A percentile compares a stretch with the other conserved stretches of the same genome.
phyloP scores from a whole-genome alignment of 1,140 invertebrate species.

The Calephelis nemesis region DNA sequence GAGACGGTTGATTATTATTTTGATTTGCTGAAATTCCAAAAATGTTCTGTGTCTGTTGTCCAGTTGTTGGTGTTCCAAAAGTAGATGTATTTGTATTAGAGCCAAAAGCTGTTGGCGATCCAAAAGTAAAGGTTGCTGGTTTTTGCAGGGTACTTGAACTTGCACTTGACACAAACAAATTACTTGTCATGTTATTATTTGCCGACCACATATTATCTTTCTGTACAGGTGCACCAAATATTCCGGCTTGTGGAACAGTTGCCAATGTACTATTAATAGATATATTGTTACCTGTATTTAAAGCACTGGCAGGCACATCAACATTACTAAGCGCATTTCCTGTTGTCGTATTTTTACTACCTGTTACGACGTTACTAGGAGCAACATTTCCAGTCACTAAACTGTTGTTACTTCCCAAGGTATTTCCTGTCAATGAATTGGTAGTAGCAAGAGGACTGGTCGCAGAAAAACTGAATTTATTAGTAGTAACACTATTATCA shows the following conservation, averaged over 20 bases:
- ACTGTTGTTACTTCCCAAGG: conserved; percentile 34
- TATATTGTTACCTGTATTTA: conserved; percentile 29
- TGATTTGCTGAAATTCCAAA: conserved; percentile 46
- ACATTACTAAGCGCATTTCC: conserved; percentile 28
- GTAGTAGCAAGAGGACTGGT: conserved; percentile 33
- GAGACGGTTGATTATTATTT: conserved; percentile 31
- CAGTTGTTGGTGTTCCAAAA: conserved; percentile 36
- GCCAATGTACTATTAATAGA: conserved; percentile 14
- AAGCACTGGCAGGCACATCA: conserved; percentile 29
- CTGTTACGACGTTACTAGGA: conserved; percentile 24
- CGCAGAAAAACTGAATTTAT: conserved; percentile 40
- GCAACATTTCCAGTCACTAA: conserved; percentile 26
- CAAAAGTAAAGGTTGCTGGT: conserved; percentile 40
- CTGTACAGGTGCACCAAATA: conserved; percentile 41
- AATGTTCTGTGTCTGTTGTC: conserved; percentile 38
- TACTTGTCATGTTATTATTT: conserved; percentile 28
- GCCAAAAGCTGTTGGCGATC: conserved; percentile 31
- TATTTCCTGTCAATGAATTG: conserved; percentile 29
- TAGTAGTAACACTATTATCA: conserved; percentile 28
- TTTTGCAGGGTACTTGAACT: conserved; percentile 34
- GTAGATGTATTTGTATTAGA: conserved; percentile 26
- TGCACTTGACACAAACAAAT: conserved; percentile 36
- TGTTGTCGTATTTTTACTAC: conserved; percentile 28
- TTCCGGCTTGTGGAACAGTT: conserved; percentile 21
- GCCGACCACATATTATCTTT: conserved; percentile 48